Evolutionary conservation across 1,140 invertebrate genomes (phyloP).

Genomic region (Oreohelix idahoensis): DNA sequence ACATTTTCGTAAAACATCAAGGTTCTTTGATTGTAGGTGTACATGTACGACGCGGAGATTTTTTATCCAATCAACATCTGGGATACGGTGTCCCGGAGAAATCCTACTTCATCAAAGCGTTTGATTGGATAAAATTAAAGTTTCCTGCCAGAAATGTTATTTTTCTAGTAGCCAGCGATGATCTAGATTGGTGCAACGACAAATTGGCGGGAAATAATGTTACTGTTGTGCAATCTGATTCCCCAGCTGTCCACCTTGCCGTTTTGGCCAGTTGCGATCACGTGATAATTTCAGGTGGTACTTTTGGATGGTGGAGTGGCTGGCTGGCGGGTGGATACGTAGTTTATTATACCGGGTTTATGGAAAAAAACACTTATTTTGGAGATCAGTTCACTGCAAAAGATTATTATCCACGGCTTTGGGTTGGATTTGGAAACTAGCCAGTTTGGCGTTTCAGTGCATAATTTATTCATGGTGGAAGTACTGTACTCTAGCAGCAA

Average conservation of each 20-base stretch:
- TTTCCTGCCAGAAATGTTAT: slow-evolving; percentile 27
- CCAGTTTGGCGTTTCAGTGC: no score
- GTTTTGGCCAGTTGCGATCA: slow-evolving; percentile 62
- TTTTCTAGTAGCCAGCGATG: slow-evolving; percentile 56
- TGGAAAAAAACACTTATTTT: slow-evolving; percentile 41
- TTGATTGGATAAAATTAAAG: slow-evolving; percentile 34
- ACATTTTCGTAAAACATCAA: background rate
- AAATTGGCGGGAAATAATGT: slow-evolving; percentile 30
- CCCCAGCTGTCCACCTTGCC: slow-evolving; percentile 61
- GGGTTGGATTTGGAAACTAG: slow-evolving; percentile 54
- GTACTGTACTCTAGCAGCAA: no score
- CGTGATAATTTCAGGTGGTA: slow-evolving; percentile 60
- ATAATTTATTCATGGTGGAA: no score
- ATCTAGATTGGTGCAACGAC: slow-evolving; percentile 47
- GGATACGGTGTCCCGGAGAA: slow-evolving; percentile 34
- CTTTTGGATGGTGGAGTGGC: slow-evolving; percentile 67
- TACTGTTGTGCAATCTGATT: slow-evolving; percentile 39
- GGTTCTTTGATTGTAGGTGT: slow-evolving; percentile 37
- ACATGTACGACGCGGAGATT: slow-evolving; percentile 44
- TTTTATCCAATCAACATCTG: background rate
- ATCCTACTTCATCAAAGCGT: slow-evolving; percentile 43
- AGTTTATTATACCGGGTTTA: slow-evolving; percentile 58
- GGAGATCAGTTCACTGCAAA: slow-evolving; percentile 35
- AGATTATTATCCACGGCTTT: slow-evolving; percentile 54
- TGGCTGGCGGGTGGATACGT: slow-evolving; percentile 61